Base-by-base conservation (phyloP, 2,888 invertebrate species). In the Cephus sareptanus region DNA sequence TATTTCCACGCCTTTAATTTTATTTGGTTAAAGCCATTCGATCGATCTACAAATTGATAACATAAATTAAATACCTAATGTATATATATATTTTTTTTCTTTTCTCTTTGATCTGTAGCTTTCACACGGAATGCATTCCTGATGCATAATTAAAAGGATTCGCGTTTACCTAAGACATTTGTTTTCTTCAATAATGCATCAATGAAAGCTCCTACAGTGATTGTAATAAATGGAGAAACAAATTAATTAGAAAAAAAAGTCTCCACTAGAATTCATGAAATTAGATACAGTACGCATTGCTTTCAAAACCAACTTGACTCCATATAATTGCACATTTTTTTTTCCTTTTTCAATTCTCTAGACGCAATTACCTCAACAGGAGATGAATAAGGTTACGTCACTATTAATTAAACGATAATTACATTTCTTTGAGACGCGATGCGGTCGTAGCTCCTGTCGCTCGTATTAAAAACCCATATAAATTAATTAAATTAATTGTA, bases 281-380 rank as follows among this genome's bases (percentile, higher is more conserved):
- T 71, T 23, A 9, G 0, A 71, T 30, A 70, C 6, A n/a, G 15
- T 13, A 11, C 71, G 71, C 71, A 71, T 71, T 30, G 71, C 71
- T 34, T n/a, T 80, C 79, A 77, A 81, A 81, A 81, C 74, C 74
- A 79, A 76, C 76, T 78, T 77, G 40, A 56, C 23, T 56, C 23
- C 2, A 2, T 15, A 6, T 56, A 15, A 56, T 56, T 56, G 40
- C 40, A 56, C 40, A 56, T 2, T 56, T 56, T 40, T 40, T 56
- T 1, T 9, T 23, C 15, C 9, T 9, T 2, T 23, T 56, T 56
- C 23, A 6, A 56, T 56, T 56, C 15, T 23, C 40, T 56, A 56
- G 40, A 56, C 40, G 40, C 23, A 9, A 23, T 56, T 56, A 56
- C 15, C 40, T 56, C 40, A 23, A 23, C 4, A 9, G 40, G 40